These are phyloP conservation scores for Lagodon rhomboides DNA, from an alignment of 2,797 vertebrate genomes.

Conservation along the genomic window DNA sequence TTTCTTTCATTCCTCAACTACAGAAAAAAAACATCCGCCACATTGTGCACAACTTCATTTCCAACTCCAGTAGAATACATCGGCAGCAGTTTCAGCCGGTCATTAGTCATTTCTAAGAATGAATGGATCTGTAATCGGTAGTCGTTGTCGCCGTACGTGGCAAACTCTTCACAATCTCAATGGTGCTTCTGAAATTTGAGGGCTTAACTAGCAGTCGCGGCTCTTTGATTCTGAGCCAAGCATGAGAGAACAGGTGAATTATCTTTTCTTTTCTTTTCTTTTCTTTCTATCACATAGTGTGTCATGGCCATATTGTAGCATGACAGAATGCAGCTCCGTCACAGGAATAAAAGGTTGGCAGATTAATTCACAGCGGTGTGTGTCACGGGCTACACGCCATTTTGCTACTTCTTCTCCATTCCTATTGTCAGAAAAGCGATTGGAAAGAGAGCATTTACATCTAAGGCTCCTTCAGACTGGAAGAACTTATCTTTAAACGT, in stretches of 20 bases:
- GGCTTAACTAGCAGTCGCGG: not conserved
- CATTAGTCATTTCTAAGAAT: not conserved
- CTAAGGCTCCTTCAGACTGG: too few relatives aligned
- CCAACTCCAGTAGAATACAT: not conserved
- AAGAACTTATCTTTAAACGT: too few relatives aligned
- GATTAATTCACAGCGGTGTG: too few relatives aligned
- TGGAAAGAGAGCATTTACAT: too few relatives aligned
- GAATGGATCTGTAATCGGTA: not conserved
- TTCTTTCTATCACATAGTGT: not conserved
- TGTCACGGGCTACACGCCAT: too few relatives aligned
- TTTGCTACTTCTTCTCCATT: too few relatives aligned
- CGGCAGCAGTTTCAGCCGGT: not conserved
- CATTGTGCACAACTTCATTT: not conserved
- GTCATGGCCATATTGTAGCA: slow-evolving; percentile 13
- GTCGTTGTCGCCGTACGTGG: slow-evolving; percentile 10
- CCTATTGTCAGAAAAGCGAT: too few relatives aligned
- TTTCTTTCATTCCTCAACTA: not conserved
- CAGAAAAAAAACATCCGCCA: not conserved
- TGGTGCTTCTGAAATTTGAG: not conserved
- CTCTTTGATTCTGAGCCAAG: not conserved
- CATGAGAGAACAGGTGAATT: not conserved
- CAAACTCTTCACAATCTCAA: not conserved
- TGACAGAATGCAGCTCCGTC: not conserved
- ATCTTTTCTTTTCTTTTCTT: not conserved
- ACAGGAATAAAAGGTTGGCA: too few relatives aligned